Evolutionary conservation across 2,888 invertebrate species (phyloP), one percentile per base, ranked within the genome.

Genomic region (Antheraea assamensis): DNA sequence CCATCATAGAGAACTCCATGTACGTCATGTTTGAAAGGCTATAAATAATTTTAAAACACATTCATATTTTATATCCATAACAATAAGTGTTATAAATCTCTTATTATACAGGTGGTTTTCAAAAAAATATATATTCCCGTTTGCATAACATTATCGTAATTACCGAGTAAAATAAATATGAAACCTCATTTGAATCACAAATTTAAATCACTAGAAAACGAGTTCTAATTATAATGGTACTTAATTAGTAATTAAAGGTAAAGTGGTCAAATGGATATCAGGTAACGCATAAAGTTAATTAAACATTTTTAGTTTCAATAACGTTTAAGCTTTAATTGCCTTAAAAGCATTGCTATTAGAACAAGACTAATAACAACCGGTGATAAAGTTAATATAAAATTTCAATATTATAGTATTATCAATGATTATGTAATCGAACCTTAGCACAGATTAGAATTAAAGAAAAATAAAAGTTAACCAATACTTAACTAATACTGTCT

Each of bases 171-270:
- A 72, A 73, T 73, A 74, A 71, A 68, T 55, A 74, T 68, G 35
- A 72, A 68, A 74, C 24, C 71, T 74, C 71, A 74, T 74, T 74
- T 74, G 71, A 71, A 72, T 74, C 71, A 74, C 74, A 71, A 72
- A 74, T 71, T 74, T 35, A 71, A 74, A 68, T 74, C 71, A 66
- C 55, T 74, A 58, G 64, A 71, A 74, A 74, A 74, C 74, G 55
- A 68, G 30, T 72, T 74, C 71, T 73, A 70, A 74, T 74, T 74
- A 68, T 71, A 72, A 74, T 74, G 74, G 71, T 68, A 64, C 55
- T 68, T 74, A 74, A 72, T 74, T 74, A 74, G 55, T 68, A 52
- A 66, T 49, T 74, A 74, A 68, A 73, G 70, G 58, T 70, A 70
- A 73, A 73, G 55, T 27, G 73, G 70, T 73, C 55, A 70, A 52